phyloP scores from a whole-genome alignment of 1,140 invertebrate species.

The Drosophila micromelanica region DNA sequence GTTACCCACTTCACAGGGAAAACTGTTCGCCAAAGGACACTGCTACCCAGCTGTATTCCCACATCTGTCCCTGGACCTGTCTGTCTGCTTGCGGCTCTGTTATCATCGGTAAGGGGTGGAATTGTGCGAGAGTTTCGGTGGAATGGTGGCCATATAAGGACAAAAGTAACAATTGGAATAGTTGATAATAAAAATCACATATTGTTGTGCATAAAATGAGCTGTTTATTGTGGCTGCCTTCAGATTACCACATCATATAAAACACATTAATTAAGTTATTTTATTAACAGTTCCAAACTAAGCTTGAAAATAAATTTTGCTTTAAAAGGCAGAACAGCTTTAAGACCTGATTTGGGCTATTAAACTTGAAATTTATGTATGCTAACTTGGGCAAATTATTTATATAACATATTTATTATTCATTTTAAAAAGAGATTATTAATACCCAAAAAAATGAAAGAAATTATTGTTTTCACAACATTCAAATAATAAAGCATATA shows the following conservation, averaged over 20 bases:
- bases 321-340: too few relatives aligned
- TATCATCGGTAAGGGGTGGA: constrained; percentile 20
- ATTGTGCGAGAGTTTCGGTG: constrained; percentile 59
- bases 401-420: too few relatives aligned
- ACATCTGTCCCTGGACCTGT: not conserved
- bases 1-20: constrained; percentile 39
- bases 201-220: not conserved
- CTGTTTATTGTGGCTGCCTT: not conserved
- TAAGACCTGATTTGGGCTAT: not conserved
- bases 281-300: not conserved
- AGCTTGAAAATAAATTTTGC: too few relatives aligned
- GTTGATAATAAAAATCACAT: constrained; percentile 13
- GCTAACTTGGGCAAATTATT: too few relatives aligned
- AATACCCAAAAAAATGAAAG: not conserved
- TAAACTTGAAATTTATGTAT: too few relatives aligned
- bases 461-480: not conserved
- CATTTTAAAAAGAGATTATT: not conserved
- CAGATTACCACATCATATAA: not conserved
- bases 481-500: not conserved
- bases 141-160: constrained; percentile 49
- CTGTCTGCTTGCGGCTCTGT: constrained; percentile 2
- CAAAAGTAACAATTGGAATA: constrained; percentile 32
- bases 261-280: not conserved
- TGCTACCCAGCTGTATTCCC: not conserved
- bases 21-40: constrained; percentile 33